Percentiles rank a stretch among this genome's conserved stretches.
phyloP scores from a whole-genome alignment of 1,140 invertebrate genomes.

The Nymphalis io region DNA sequence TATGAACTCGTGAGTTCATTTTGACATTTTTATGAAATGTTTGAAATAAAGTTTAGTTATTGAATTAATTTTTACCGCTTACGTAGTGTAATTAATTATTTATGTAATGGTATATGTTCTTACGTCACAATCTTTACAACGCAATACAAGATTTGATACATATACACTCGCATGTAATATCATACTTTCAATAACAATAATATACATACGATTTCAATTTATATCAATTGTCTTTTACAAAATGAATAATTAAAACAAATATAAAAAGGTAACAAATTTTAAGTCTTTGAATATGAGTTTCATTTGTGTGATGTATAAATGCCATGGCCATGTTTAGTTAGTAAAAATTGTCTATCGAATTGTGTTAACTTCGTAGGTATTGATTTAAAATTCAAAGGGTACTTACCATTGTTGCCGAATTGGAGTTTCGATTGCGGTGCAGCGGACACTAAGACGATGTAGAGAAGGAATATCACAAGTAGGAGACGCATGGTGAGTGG shows the following conservation, averaged over 20 bases:
- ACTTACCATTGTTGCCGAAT: slow-evolving; percentile 42
- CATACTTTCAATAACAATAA: too few relatives aligned
- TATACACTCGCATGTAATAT: too few relatives aligned
- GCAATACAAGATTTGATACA: too few relatives aligned
- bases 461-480: slow-evolving; percentile 32
- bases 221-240: background rate
- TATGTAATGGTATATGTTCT: too few relatives aligned
- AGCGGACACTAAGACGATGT: slow-evolving; percentile 29
- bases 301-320: background rate
- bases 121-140: too few relatives aligned
- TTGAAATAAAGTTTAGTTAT: too few relatives aligned
- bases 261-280: background rate
- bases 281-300: background rate
- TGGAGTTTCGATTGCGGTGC: slow-evolving; percentile 52
- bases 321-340: background rate
- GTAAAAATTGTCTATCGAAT: background rate
- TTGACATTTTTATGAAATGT: too few relatives aligned
- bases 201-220: too few relatives aligned
- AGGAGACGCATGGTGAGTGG: slow-evolving; percentile 44
- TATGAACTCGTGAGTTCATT: too few relatives aligned
- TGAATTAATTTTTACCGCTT: too few relatives aligned
- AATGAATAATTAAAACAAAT: background rate
- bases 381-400: background rate
- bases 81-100: too few relatives aligned
- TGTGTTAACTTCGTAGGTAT: background rate